phyloP scores from a whole-genome alignment of 2,113 vertebrate genomes.

The Melanocharis versteri region DNA sequence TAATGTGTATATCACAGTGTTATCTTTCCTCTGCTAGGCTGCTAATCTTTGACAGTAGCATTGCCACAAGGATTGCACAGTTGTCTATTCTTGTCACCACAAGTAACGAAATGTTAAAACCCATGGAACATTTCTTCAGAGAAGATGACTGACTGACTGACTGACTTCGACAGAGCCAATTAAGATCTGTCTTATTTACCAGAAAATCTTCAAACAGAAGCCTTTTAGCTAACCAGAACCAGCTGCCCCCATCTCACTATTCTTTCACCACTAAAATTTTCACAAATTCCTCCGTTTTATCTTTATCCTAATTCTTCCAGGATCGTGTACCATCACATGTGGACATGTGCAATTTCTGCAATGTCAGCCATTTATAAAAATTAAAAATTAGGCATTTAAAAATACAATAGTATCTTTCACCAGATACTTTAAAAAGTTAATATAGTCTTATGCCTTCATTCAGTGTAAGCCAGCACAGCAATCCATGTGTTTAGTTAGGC shows the following conservation, averaged over 20 bases:
- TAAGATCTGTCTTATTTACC: background rate
- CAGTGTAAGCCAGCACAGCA: background rate
- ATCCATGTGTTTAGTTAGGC: background rate
- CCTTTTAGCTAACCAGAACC: background rate
- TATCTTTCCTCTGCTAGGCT: background rate
- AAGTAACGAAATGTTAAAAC: background rate
- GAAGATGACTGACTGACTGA: background rate
- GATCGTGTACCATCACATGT: background rate
- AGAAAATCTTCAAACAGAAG: background rate
- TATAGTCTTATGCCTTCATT: background rate
- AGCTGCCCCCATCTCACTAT: background rate
- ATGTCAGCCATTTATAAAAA: background rate
- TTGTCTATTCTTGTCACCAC: background rate
- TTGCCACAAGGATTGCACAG: background rate
- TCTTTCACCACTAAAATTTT: background rate
- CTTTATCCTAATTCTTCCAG: background rate
- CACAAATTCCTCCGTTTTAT: background rate
- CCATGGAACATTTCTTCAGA: background rate
- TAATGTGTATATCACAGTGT: background rate
- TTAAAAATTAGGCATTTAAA: background rate
- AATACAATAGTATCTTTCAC: background rate
- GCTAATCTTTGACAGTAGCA: background rate
- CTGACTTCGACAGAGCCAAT: background rate
- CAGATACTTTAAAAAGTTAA: background rate
- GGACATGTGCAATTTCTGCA: background rate